A percentile compares a stretch with the other conserved stretches of the same genome.
These are phyloP conservation scores for Nomada fabriciana DNA, from an alignment of 2,888 invertebrate species.

Conservation along the genomic window DNA sequence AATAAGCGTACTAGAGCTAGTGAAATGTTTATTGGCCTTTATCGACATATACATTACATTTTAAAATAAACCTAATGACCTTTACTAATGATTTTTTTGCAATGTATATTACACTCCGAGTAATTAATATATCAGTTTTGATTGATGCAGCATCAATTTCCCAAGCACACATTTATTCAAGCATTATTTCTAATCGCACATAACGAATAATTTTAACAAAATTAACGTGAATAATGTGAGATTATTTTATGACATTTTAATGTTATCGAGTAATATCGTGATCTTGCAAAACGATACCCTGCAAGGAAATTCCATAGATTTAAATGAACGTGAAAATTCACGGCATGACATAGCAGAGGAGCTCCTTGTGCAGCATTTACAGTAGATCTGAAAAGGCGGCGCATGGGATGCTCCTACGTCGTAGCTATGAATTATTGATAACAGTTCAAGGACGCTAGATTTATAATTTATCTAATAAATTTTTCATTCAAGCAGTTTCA, in stretches of 20 bases:
- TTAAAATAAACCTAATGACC: conserved; percentile 28
- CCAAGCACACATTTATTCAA: neutral
- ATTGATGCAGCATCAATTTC: neutral
- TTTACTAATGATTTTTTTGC: conserved; percentile 32
- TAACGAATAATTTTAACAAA: neutral
- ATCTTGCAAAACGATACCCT: neutral
- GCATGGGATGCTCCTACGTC: conserved; percentile 10
- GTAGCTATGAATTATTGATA: conserved; percentile 40
- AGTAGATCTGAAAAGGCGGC: conserved; percentile 3
- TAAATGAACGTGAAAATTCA: neutral
- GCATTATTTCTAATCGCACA: neutral
- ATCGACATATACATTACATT: conserved; percentile 4
- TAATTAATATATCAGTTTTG: neutral
- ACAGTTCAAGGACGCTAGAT: conserved; percentile 32
- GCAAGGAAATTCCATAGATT: neutral
- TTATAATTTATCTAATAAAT: conserved; percentile 11
- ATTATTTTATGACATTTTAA: neutral
- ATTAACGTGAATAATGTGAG: neutral
- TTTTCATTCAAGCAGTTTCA: conserved; percentile 4
- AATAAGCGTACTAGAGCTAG: conserved; percentile 7
- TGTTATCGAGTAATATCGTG: neutral
- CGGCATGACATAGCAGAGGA: neutral
- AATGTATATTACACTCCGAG: neutral
- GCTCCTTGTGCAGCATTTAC: neutral
- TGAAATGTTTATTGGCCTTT: conserved; percentile 30